phyloP scores from a whole-genome alignment of 35 echinoderm and acorn worm species.

The Ophioderma brevispina region DNA sequence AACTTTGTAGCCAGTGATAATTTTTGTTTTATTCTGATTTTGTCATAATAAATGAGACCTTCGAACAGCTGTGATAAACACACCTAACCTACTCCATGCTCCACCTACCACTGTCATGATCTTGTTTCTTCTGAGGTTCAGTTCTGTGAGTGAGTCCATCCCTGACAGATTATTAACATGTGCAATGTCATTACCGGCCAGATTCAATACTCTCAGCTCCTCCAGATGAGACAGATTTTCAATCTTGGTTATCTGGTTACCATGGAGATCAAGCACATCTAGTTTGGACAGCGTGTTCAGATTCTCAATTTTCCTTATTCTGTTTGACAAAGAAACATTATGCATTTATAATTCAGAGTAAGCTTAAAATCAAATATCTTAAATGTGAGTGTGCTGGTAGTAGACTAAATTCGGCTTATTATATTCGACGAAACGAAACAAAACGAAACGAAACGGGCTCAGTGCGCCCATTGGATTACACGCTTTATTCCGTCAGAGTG shows the following conservation, averaged over 20 bases:
- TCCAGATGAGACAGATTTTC: slow-evolving; percentile 85
- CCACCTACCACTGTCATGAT: slow-evolving; percentile 85
- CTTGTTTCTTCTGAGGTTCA: slow-evolving; percentile 91
- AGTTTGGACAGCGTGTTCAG: slow-evolving; percentile 74
- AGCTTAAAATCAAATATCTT: too few species aligned
- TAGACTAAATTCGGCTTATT: too few species aligned
- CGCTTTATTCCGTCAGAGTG: too few species aligned
- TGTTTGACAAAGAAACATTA: slow-evolving; percentile 11
- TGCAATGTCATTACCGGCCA: slow-evolving; percentile 87
- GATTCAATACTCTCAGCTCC: slow-evolving; percentile 88
- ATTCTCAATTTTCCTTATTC: slow-evolving; percentile 92
- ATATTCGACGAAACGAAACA: too few species aligned
- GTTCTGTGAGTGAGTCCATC: slow-evolving; percentile 89
- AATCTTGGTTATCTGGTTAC: slow-evolving; percentile 87
- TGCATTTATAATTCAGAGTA: not conserved
- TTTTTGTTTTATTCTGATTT: too few species aligned
- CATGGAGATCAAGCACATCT: slow-evolving; percentile 98
- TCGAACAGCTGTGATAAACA: not conserved
- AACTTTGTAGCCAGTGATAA: too few species aligned
- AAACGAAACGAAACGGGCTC: too few species aligned
- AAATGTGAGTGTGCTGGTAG: too few species aligned
- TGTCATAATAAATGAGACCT: too few species aligned
- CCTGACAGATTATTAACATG: slow-evolving; percentile 73
- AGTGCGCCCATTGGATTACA: too few species aligned
- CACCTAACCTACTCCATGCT: too few species aligned